Percentiles rank a stretch among this genome's conserved stretches.
phyloP scores from a whole-genome alignment of 1,140 invertebrate species.

The Hesperophylax magnus region DNA sequence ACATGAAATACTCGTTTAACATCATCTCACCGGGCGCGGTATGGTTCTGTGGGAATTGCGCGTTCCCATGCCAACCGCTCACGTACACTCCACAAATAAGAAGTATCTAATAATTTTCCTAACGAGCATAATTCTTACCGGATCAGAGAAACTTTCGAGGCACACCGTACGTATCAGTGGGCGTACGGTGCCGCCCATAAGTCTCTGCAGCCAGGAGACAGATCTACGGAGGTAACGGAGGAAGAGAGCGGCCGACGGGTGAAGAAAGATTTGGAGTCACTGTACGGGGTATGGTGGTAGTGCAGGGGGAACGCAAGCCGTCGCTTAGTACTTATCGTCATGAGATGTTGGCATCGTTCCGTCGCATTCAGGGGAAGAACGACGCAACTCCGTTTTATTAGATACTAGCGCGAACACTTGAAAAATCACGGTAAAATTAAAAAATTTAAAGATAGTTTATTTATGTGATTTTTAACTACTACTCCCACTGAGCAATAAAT shows the following conservation, averaged over 20 bases:
- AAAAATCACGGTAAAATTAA: too few species aligned
- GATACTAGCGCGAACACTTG: too few species aligned
- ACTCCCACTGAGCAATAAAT: too few species aligned
- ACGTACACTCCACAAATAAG: constrained; percentile 35
- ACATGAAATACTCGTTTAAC: background rate
- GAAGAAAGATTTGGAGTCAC: constrained; percentile 33
- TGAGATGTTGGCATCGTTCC: constrained; percentile 54
- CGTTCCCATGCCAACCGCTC: constrained; percentile 55
- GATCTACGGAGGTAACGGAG: background rate
- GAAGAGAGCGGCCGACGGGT: background rate
- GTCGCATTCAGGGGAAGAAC: constrained; percentile 12
- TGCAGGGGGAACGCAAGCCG: constrained; percentile 47
- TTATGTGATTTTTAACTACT: too few species aligned
- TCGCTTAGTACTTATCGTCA: constrained; percentile 55
- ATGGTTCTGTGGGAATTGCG: constrained; percentile 53
- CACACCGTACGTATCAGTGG: background rate
- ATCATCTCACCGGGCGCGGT: background rate
- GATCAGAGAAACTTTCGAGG: background rate
- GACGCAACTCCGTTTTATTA: background rate
- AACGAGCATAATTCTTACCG: background rate
- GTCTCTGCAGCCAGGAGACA: background rate
- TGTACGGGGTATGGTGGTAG: constrained; percentile 28
- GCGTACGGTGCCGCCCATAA: background rate
- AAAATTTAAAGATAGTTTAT: too few species aligned
- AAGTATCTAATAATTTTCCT: constrained; percentile 14